Evolutionary conservation across 2,888 invertebrate species (phyloP).

Genomic region (Eilema depressum): DNA sequence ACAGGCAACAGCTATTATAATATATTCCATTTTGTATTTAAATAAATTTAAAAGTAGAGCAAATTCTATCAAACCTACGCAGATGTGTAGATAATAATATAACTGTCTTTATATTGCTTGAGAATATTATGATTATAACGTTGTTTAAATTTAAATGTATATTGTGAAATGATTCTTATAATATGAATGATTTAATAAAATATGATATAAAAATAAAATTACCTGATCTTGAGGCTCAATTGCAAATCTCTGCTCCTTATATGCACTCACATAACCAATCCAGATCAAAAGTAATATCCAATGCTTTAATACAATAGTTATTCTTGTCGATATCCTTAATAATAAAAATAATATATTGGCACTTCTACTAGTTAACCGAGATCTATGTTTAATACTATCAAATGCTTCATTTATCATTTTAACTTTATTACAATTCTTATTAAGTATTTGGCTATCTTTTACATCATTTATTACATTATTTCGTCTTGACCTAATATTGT

Average conservation of each 20-base stretch:
- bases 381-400: conserved; percentile 34
- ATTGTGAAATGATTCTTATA: not conserved
- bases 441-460: conserved; percentile 21
- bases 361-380: conserved; percentile 72
- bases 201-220: conserved; percentile 24
- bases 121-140: too few relatives aligned
- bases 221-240: conserved; percentile 84
- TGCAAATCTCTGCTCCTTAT: conserved; percentile 78
- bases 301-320: conserved; percentile 53
- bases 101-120: too few relatives aligned
- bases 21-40: not conserved
- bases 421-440: conserved; percentile 32
- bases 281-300: conserved; percentile 64
- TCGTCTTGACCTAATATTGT: conserved; percentile 21
- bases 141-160: not conserved
- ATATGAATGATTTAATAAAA: not conserved
- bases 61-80: not conserved
- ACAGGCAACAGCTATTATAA: too few relatives aligned
- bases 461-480: conserved; percentile 21
- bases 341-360: conserved; percentile 78
- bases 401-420: conserved; percentile 31
- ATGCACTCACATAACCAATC: conserved; percentile 64
- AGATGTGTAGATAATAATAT: not conserved
- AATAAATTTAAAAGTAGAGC: not conserved
- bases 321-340: conserved; percentile 67